phyloP scores from a whole-genome alignment of 1,140 invertebrate species.

The Drosophila micromelanica region DNA sequence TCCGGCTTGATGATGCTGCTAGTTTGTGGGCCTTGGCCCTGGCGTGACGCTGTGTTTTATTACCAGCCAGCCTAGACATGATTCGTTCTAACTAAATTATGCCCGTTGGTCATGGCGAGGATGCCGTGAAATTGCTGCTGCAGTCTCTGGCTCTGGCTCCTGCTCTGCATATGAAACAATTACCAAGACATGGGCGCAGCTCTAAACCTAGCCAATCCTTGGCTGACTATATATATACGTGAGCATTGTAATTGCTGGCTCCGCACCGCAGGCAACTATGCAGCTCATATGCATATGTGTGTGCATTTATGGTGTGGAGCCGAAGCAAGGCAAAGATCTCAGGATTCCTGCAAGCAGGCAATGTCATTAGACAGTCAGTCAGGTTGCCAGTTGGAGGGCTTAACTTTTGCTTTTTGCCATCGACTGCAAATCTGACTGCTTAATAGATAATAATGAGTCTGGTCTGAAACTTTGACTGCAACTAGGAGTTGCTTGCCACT shows the following conservation, averaged over 20 bases:
- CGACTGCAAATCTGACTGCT: slow-evolving; percentile 60
- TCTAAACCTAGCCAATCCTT: slow-evolving; percentile 27
- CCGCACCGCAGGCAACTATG: slow-evolving; percentile 8
- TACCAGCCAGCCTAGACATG: slow-evolving; percentile 65
- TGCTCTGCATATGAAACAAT: slow-evolving; percentile 76
- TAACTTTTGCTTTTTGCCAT: slow-evolving; percentile 54
- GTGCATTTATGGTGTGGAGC: slow-evolving; percentile 33
- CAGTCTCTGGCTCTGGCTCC: slow-evolving; percentile 29
- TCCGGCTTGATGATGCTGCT: slow-evolving; percentile 13
- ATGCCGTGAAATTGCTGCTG: slow-evolving; percentile 47
- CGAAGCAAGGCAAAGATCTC: neutral
- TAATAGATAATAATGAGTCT: slow-evolving; percentile 77
- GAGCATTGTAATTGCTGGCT: slow-evolving; percentile 75
- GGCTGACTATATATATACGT: slow-evolving; percentile 69
- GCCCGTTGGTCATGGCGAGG: slow-evolving; percentile 77
- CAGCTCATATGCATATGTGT: slow-evolving; percentile 43
- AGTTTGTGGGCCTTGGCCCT: slow-evolving; percentile 41
- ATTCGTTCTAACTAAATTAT: slow-evolving; percentile 83
- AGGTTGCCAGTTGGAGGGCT: slow-evolving; percentile 35
- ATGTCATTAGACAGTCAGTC: slow-evolving; percentile 78
- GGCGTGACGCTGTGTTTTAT: slow-evolving; percentile 81
- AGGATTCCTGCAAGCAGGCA: slow-evolving; percentile 27
- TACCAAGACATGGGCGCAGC: slow-evolving; percentile 48
- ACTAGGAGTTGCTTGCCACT: neutral
- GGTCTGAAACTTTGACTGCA: slow-evolving; percentile 4